Evolutionary conservation across 2,888 invertebrate species (phyloP), one percentile per base, ranked within the genome.

Genomic region (Drosophila aldrichi): DNA sequence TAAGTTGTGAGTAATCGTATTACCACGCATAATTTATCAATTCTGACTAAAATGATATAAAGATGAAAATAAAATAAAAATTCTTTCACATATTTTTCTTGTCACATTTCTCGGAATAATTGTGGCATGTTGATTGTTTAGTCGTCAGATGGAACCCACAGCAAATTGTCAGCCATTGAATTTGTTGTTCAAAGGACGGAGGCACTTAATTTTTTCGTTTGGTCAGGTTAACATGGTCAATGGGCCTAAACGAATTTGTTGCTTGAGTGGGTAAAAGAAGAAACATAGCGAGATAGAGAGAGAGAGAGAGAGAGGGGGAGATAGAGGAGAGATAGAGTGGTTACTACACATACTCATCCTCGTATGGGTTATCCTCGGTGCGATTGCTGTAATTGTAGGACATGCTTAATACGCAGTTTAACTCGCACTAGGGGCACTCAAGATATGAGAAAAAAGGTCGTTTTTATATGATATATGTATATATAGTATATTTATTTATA

Each of bases 301-400:
- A 36, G 2, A 32, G 41, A 22, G 1, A 18, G 12, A 9, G 32
- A 32, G 48, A 4, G 8, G 9, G 29, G 18, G 7, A 18, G 14
- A n/a, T 10, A 43, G 20, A 7, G 7, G 8, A 29, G 29, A 8
- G 8, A 7, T 2, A 14, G 1, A 20, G 38, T 7, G 7, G 4
- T 40, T 40, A 25, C n/a, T 48, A 58, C 54, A 86, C 86, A 70
- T 88, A 86, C 86, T 86, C 86, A 80, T 86, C 86, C 59, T 85
- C 88, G 32, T 65, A 72, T 71, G 89, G 54, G 68, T 82, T 71
- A 70, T 79, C 86, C 78, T 82, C 78, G 52, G 80, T 40, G 57
- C 82, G 85, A 68, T 78, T 82, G 78, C 67, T 85, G 76, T 63
- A 74, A 57, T 89, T 86, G 56, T 82, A 88, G 48, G 86, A 82